Percentiles rank a stretch among this genome's conserved stretches.
Evolutionary conservation across 1,140 invertebrate genomes (phyloP).

Genomic region (Dryas iulia): DNA sequence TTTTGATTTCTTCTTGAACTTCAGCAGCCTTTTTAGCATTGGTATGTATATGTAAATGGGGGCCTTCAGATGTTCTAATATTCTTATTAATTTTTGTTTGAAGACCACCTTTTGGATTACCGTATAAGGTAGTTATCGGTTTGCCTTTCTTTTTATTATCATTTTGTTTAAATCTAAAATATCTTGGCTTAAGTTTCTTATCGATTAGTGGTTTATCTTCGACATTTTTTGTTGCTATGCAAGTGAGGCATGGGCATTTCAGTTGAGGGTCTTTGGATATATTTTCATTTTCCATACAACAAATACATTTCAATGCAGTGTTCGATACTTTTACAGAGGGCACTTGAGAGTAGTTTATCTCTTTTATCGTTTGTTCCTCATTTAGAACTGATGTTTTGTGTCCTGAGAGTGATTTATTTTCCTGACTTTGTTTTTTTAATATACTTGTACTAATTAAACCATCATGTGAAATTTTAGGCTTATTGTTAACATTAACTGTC

Average conservation of each 20-base stretch:
- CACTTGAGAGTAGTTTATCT: constrained; percentile 14
- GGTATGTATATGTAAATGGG: not conserved
- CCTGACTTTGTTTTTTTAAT: not conserved
- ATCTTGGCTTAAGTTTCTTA: not conserved
- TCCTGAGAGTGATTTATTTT: not conserved
- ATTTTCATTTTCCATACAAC: not conserved
- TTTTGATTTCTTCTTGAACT: constrained; percentile 37
- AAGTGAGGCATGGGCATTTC: not conserved
- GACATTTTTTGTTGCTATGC: not conserved
- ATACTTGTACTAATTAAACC: not conserved
- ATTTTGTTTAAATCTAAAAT: not conserved
- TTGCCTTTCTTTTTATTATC: not conserved
- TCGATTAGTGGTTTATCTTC: not conserved
- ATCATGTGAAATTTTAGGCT: not conserved
- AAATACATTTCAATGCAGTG: not conserved
- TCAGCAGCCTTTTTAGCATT: constrained; percentile 38
- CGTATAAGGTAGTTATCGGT: not conserved
- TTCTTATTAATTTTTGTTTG: not conserved
- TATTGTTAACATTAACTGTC: not conserved
- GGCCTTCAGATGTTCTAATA: not conserved
- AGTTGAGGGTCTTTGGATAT: not conserved
- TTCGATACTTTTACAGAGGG: not conserved
- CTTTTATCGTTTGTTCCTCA: constrained; percentile 21
- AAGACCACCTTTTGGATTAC: not conserved
- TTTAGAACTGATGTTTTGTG: not conserved